Evolutionary conservation across 2,888 invertebrate genomes (phyloP).

Genomic region (Hydraecia micacea): DNA sequence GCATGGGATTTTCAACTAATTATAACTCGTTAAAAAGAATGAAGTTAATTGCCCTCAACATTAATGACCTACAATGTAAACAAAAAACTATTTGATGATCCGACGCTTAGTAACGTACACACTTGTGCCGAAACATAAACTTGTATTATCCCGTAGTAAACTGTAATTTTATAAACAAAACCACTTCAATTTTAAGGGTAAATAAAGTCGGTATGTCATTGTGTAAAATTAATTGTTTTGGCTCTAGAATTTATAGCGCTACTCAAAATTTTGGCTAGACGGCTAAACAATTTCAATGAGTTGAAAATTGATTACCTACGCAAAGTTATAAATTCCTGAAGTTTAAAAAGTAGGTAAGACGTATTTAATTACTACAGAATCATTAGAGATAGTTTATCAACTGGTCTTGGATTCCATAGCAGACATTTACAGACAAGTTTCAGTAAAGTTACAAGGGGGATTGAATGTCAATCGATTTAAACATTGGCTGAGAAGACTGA

Average conservation of each 20-base stretch:
- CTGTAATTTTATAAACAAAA: conserved; percentile 38
- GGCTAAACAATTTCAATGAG: conserved; percentile 21
- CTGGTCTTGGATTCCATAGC: neutral
- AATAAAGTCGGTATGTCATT: conserved; percentile 6
- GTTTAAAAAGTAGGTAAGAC: neutral
- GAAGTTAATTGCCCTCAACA: conserved; percentile 52
- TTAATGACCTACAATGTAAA: conserved; percentile 57
- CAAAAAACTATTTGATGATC: conserved; percentile 50
- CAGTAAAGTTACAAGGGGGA: neutral
- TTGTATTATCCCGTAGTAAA: conserved; percentile 22
- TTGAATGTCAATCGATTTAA: conserved; percentile 1
- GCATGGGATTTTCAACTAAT: conserved; percentile 36
- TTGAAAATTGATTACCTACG: neutral
- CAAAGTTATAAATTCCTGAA: neutral
- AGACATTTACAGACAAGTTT: neutral
- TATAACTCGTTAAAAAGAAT: conserved; percentile 56
- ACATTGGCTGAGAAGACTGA: neutral
- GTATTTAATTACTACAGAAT: conserved; percentile 1
- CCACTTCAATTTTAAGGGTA: conserved; percentile 18
- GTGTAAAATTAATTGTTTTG: conserved; percentile 24
- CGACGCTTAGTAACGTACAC: conserved; percentile 14
- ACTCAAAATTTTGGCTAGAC: conserved; percentile 8
- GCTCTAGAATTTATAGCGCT: conserved; percentile 14
- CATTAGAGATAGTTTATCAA: neutral
- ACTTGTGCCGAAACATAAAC: conserved; percentile 22